A percentile compares a stretch with the other conserved stretches of the same genome.
These are phyloP conservation scores for Hemicentrotus pulcherrimus DNA, from an alignment of 35 echinoderm and acorn worm species.

Conservation along the genomic window DNA sequence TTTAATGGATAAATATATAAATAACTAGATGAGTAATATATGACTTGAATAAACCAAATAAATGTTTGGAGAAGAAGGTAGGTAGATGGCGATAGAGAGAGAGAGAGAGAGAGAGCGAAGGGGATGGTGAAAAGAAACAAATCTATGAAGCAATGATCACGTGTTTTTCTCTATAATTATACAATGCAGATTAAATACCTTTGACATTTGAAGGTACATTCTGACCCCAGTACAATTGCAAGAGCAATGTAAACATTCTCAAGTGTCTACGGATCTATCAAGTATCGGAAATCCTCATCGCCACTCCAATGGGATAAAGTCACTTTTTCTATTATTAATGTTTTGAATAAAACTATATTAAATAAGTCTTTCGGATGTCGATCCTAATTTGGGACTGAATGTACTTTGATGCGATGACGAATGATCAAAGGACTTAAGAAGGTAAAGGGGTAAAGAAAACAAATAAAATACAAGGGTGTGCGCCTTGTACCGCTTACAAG, in stretches of 20 bases:
- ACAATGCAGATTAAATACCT: neutral
- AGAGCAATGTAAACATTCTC: neutral
- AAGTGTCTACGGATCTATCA: neutral
- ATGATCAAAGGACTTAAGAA: neutral
- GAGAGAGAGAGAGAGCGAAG: neutral
- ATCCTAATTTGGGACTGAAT: neutral
- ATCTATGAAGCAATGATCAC: slow-evolving; percentile 6
- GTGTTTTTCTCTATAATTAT: neutral
- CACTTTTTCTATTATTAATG: neutral
- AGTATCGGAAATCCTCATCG: neutral
- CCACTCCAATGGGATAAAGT: neutral
- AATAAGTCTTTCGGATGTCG: neutral
- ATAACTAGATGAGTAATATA: no score
- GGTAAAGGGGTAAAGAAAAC: neutral
- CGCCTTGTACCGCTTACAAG: neutral
- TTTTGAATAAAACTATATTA: neutral
- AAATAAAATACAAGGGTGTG: neutral
- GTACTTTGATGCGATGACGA: neutral
- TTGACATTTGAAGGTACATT: neutral
- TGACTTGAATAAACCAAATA: no score
- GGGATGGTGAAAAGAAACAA: neutral
- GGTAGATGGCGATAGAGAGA: neutral
- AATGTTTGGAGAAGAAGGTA: no score
- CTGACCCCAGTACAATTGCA: neutral
- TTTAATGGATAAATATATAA: no score